Conservation (phyloP, 2,797 vertebrate species). For the Labeo calbasu region DNA sequence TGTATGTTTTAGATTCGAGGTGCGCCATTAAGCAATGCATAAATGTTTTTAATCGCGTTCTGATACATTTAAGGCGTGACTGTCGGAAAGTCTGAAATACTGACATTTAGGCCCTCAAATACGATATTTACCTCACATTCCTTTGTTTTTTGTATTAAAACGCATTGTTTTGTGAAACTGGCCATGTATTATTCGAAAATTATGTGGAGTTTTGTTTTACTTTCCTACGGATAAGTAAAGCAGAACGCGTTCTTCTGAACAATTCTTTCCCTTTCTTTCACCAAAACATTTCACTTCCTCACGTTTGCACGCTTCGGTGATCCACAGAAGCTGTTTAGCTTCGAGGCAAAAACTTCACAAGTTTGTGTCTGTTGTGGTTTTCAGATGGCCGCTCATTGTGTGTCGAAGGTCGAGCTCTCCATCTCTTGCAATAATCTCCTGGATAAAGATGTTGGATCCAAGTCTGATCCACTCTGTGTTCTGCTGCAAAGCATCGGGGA, state of each 20-base stretch:
- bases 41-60: background rate
- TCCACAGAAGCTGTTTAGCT: background rate
- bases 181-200: background rate
- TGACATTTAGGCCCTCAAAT: background rate
- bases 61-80: conserved; percentile 33
- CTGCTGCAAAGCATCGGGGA: conserved; percentile 82
- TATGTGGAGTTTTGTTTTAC: background rate
- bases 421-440: conserved; percentile 87
- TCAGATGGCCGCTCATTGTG: conserved; percentile 90
- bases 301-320: background rate
- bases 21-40: background rate
- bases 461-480: conserved; percentile 92
- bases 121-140: background rate
- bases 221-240: background rate
- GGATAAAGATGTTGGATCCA: conserved; percentile 89
- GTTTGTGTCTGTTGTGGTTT: background rate
- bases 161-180: background rate
- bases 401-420: conserved; percentile 85
- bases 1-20: background rate
- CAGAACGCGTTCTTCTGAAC: background rate
- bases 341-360: background rate
- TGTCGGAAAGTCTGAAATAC: background rate
- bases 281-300: background rate
- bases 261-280: background rate
- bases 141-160: background rate